Percentiles rank a stretch among this genome's conserved stretches.
phyloP scores from a whole-genome alignment of 2,888 invertebrate genomes.

The Steinernema scapterisci region DNA sequence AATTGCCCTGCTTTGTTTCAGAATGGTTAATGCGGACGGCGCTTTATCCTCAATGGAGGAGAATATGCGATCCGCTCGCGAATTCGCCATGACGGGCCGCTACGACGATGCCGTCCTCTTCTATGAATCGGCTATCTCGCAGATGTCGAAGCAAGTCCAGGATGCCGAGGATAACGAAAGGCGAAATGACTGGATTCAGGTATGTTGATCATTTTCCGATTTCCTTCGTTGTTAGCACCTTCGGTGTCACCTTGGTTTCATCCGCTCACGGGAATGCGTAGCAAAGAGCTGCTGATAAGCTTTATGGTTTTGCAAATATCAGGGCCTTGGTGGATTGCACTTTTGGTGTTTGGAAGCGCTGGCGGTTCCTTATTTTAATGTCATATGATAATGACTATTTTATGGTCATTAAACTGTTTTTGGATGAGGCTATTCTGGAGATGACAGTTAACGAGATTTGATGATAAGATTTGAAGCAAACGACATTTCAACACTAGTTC shows the following conservation, averaged over 20 bases:
- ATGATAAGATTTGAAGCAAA: not conserved
- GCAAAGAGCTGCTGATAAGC: not conserved
- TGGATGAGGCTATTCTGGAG: not conserved
- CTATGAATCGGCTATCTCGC: conserved; percentile 12
- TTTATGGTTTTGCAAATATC: not conserved
- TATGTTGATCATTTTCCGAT: not conserved
- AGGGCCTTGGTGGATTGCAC: not conserved
- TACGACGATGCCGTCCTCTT: conserved; percentile 11
- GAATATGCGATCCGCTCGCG: conserved; percentile 10
- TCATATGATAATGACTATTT: not conserved
- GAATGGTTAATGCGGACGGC: conserved; percentile 9
- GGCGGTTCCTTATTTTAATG: conserved; percentile 5
- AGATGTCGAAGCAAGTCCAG: conserved; percentile 19
- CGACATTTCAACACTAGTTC: not conserved
- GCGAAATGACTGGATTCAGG: conserved; percentile 23
- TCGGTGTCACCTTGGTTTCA: not conserved
- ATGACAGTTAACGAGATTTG: not conserved
- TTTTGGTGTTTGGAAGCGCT: not conserved
- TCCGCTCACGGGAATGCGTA: not conserved
- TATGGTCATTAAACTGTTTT: conserved; percentile 6
- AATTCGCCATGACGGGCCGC: not conserved
- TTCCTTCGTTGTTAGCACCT: not conserved
- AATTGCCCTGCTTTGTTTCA: not conserved
- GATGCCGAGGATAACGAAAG: conserved; percentile 7
- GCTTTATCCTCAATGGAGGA: conserved; percentile 1